phyloP scores from a whole-genome alignment of 2,113 vertebrate species.

The Sinocyclocheilus anophthalmus region DNA sequence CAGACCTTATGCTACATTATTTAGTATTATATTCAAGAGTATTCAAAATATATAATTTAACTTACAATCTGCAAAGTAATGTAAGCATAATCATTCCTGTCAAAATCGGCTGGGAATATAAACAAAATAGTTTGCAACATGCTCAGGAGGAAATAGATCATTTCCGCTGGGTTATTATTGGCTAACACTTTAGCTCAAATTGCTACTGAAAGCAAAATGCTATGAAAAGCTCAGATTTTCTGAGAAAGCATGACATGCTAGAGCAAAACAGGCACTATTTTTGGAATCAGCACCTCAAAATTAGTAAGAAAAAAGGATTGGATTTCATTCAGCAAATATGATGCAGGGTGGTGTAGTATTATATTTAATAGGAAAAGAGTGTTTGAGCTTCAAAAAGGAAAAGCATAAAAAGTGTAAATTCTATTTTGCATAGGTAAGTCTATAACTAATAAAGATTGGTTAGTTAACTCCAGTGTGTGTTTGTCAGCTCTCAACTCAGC shows the following conservation, averaged over 20 bases:
- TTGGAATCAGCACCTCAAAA: not conserved
- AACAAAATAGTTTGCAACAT: no score
- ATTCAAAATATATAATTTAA: no score
- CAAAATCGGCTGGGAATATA: no score
- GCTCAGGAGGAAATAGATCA: no score
- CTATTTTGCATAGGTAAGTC: not conserved
- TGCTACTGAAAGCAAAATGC: no score
- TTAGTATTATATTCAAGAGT: no score
- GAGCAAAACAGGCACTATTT: not conserved
- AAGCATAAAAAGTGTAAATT: not conserved
- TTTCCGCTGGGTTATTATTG: no score
- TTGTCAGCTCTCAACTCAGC: slow-evolving; percentile 70
- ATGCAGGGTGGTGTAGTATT: not conserved
- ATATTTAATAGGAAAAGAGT: not conserved
- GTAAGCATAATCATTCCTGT: no score
- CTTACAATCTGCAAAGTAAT: no score
- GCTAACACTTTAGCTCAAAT: no score
- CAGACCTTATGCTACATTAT: no score
- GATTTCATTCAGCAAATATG: not conserved
- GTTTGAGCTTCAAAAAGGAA: not conserved
- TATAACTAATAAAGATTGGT: not conserved
- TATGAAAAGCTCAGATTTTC: not conserved
- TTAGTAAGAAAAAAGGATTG: not conserved
- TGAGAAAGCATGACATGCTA: not conserved
- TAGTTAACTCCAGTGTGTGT: not conserved